Percentiles rank a stretch among this genome's conserved stretches.
These are phyloP conservation scores for Microcaecilia unicolor DNA, from an alignment of 2,797 vertebrate genomes.

Conservation along the genomic window DNA sequence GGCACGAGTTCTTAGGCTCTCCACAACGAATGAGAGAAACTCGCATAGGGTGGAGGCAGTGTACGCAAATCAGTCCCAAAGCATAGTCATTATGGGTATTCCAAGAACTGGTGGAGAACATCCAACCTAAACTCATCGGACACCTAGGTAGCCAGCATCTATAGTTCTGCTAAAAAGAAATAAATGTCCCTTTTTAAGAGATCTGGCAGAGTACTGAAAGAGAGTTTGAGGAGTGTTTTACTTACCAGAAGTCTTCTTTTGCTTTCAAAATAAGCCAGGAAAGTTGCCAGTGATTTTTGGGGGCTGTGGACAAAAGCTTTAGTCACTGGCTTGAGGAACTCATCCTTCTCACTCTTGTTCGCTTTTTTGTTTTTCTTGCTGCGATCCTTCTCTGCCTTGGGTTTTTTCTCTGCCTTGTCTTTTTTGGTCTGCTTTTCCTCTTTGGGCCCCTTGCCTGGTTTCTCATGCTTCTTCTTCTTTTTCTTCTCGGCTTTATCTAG, in stretches of 20 bases:
- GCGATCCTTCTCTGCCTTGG: slow-evolving; percentile 68
- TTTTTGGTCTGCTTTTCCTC: slow-evolving; percentile 70
- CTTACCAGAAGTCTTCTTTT: slow-evolving; percentile 88
- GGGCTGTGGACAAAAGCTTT: slow-evolving; percentile 50
- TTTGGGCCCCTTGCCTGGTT: slow-evolving; percentile 66
- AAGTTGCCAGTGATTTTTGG: slow-evolving; percentile 59
- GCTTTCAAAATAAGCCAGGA: slow-evolving; percentile 88
- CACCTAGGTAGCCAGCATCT: too few relatives aligned
- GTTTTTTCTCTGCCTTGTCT: slow-evolving; percentile 57
- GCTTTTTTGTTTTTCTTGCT: slow-evolving; percentile 72
- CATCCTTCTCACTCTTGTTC: slow-evolving; percentile 63
- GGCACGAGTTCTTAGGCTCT: too few relatives aligned
- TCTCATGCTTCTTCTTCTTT: slow-evolving; percentile 53
- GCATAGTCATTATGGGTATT: too few relatives aligned
- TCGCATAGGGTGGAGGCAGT: too few relatives aligned
- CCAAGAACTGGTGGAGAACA: too few relatives aligned
- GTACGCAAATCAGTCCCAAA: too few relatives aligned
- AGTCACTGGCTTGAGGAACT: slow-evolving; percentile 63
- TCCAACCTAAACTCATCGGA: too few relatives aligned
- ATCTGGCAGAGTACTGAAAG: too few relatives aligned
- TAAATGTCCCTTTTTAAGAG: too few relatives aligned
- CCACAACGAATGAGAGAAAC: too few relatives aligned
- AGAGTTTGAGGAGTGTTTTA: too few relatives aligned
- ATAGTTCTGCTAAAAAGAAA: too few relatives aligned
- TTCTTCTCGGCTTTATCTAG: slow-evolving; percentile 66